These are phyloP conservation scores for Platysternon megacephalum DNA, from an alignment of 2,113 vertebrate genomes.

Conservation along the genomic window DNA sequence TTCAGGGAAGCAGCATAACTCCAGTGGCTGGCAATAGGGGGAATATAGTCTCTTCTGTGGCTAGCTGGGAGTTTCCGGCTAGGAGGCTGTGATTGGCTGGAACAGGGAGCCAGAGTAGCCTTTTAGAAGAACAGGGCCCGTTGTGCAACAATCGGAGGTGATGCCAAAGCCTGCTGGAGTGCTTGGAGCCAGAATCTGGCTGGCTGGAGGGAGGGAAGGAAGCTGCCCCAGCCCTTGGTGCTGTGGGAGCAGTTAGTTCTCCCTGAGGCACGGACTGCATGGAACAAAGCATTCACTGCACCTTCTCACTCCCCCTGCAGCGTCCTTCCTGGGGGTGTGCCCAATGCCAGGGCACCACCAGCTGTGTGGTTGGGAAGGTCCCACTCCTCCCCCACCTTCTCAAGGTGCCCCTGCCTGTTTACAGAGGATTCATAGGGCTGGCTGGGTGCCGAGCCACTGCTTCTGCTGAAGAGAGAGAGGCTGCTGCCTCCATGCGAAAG, in stretches of 20 bases:
- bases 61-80: neutral
- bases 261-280: neutral
- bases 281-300: neutral
- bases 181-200: neutral
- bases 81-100: neutral
- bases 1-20: neutral
- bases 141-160: neutral
- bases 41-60: neutral
- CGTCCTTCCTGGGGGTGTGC: no score
- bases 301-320: neutral
- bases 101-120: neutral
- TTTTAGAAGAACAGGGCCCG: neutral
- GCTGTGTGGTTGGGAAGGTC: no score
- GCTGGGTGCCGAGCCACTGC: neutral
- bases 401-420: neutral
- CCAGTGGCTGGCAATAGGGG: neutral
- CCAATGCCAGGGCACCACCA: no score
- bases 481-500: neutral
- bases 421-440: neutral
- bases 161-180: neutral
- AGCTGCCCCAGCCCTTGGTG: neutral
- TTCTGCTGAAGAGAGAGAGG: neutral
- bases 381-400: neutral
- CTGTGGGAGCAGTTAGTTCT: neutral
- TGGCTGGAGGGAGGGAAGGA: neutral